Evolutionary conservation across 2,797 vertebrate genomes (phyloP), one percentile per base, ranked within the genome.

Genomic region (Microcaecilia unicolor): DNA sequence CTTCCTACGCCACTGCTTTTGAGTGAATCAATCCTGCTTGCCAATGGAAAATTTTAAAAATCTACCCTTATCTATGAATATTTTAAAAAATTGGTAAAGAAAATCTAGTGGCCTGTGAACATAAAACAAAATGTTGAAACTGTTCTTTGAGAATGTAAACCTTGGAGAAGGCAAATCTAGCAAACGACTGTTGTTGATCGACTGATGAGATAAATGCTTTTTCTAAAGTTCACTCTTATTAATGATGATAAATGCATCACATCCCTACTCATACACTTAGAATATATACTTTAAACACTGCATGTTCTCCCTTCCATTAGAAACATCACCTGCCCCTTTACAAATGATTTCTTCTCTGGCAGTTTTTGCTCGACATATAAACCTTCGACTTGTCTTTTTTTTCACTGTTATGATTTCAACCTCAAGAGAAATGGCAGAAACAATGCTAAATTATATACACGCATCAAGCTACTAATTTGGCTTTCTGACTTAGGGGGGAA

Each of bases 181-280:
- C n/a, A n/a, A n/a, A n/a, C n/a, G n/a, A n/a, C n/a, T n/a, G n/a
- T n/a, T n/a, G n/a, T n/a, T n/a, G n/a, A n/a, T 48, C 14, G 5
- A 58, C 20, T 21, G 58, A 45, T 7, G n/a, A 39, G 41, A 35
- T 24, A 4, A 25, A 54, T 61, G 22, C 1, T 13, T 31, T 19
- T 17, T 2, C 5, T n/a, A 27, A 9, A 3, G 48, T 46, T 42
- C 34, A 12, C 12, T 25, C 5, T 0, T 1, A 15, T 19, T 43
- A 43, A 34, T 3, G 21, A 22, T 47, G 19, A 26, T 1, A 2
- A 19, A 24, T 23, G 5, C 22, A 29, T 12, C 40, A n/a, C 8
- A 18, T 32, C 4, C 29, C 25, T 18, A 29, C 3, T 2, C n/a
- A 11, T 15, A 6, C 22, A 44, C 33, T 34, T 18, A 1, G n/a